A percentile compares a stretch with the other conserved stretches of the same genome.
These are phyloP conservation scores for Lipophrys pholis DNA, from an alignment of 2,113 vertebrate genomes.

Conservation along the genomic window DNA sequence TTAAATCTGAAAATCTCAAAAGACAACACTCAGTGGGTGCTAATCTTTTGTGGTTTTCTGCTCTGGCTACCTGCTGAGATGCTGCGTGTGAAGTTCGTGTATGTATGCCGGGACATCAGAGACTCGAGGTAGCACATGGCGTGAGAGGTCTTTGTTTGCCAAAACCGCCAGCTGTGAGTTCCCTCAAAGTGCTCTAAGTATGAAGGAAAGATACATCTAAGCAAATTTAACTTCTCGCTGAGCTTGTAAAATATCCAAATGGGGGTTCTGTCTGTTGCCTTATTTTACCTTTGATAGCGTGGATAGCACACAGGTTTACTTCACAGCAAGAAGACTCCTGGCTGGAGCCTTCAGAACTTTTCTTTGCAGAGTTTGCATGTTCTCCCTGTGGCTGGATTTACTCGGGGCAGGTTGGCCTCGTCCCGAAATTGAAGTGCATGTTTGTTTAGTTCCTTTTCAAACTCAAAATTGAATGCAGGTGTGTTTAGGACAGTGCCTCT, in stretches of 20 bases:
- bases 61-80: conserved; percentile 58
- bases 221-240: background rate
- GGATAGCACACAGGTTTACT: too few relatives aligned
- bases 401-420: too few relatives aligned
- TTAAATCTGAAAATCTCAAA: conserved; percentile 52
- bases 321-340: too few relatives aligned
- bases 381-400: too few relatives aligned
- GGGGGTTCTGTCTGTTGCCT: background rate
- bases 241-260: conserved; percentile 20
- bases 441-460: too few relatives aligned
- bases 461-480: too few relatives aligned
- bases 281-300: too few relatives aligned
- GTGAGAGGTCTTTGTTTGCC: conserved; percentile 32
- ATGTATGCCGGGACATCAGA: conserved; percentile 20
- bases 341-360: too few relatives aligned
- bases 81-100: conserved; percentile 21
- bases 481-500: too few relatives aligned
- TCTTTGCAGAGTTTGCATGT: too few relatives aligned
- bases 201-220: conserved; percentile 18
- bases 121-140: conserved; percentile 4
- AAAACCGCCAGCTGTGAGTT: conserved; percentile 32
- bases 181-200: conserved; percentile 1
- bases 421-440: too few relatives aligned
- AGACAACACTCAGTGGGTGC: conserved; percentile 60
- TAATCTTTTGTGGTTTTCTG: conserved; percentile 58